Conservation (phyloP, 2,113 vertebrate genomes). For the Pundamilia nyererei region DNA sequence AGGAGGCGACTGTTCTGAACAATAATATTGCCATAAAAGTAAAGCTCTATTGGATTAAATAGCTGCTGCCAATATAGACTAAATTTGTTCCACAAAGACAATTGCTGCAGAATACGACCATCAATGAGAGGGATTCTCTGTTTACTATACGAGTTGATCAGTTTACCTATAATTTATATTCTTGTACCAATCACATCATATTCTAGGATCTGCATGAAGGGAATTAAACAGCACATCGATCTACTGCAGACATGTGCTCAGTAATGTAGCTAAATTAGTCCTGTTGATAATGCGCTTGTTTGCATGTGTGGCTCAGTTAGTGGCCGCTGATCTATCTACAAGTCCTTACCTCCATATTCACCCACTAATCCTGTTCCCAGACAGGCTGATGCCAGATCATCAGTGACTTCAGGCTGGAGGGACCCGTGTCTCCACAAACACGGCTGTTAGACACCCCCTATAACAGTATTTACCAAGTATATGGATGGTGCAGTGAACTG, state of each 20-base stretch:
- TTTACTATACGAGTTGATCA: not conserved
- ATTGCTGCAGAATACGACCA: not conserved
- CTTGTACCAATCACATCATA: not conserved
- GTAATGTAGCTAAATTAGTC: conserved; percentile 30
- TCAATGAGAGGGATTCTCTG: not conserved
- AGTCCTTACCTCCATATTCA: conserved; percentile 53
- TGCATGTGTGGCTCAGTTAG: conserved; percentile 40
- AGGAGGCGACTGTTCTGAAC: not conserved
- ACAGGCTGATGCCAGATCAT: conserved; percentile 68
- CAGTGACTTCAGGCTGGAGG: conserved; percentile 27
- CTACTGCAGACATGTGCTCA: conserved; percentile 10
- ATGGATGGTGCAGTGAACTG: not conserved
- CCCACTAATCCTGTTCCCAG: conserved; percentile 67
- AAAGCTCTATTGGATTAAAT: not conserved
- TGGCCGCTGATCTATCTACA: conserved; percentile 46
- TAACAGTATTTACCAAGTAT: not conserved
- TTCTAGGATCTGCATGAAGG: not conserved
- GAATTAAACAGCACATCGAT: not conserved
- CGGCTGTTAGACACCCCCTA: not conserved
- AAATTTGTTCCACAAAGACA: not conserved
- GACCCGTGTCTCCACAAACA: conserved; percentile 28
- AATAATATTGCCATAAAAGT: not conserved
- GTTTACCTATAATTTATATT: not conserved
- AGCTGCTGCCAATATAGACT: not conserved
- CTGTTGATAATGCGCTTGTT: conserved; percentile 46